A percentile compares a stretch with the other conserved stretches of the same genome.
phyloP scores from a whole-genome alignment of 2,113 vertebrate species.

The Xerus inauris region DNA sequence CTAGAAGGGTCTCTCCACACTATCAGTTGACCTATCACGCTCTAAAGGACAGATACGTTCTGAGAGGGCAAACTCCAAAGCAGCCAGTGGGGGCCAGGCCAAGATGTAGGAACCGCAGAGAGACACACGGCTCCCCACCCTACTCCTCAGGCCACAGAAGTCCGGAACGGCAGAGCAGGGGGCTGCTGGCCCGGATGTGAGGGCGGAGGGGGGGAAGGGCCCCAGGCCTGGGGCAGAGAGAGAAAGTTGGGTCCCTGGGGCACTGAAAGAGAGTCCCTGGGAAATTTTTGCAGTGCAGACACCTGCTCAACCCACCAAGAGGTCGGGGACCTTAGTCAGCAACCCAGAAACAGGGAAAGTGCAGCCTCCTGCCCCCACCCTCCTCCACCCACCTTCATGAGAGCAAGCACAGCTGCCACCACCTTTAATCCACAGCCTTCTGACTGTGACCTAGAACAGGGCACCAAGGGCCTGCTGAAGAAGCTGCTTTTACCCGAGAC shows the following conservation, averaged over 20 bases:
- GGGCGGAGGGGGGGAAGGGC: too few species aligned
- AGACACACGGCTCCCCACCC: not conserved
- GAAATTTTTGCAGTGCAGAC: not conserved
- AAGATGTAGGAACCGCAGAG: constrained; percentile 28
- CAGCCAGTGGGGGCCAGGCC: not conserved
- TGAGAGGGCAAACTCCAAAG: not conserved
- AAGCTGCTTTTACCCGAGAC: not conserved
- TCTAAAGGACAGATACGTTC: not conserved
- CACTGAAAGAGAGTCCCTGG: not conserved
- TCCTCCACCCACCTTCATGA: not conserved
- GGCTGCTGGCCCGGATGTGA: not conserved
- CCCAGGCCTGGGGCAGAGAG: not conserved
- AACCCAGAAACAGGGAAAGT: not conserved
- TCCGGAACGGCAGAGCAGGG: not conserved
- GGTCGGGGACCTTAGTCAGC: not conserved
- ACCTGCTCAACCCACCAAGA: not conserved
- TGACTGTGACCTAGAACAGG: not conserved
- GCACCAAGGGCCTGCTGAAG: not conserved
- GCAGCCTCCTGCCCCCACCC: not conserved
- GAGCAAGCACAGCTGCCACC: not conserved
- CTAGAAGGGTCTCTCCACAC: not conserved
- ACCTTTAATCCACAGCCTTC: not conserved
- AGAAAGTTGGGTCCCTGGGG: not conserved
- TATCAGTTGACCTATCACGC: not conserved
- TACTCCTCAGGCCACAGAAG: accelerated